Conservation (phyloP, 1,140 invertebrate species). For the Paralvinella palmiformis region DNA sequence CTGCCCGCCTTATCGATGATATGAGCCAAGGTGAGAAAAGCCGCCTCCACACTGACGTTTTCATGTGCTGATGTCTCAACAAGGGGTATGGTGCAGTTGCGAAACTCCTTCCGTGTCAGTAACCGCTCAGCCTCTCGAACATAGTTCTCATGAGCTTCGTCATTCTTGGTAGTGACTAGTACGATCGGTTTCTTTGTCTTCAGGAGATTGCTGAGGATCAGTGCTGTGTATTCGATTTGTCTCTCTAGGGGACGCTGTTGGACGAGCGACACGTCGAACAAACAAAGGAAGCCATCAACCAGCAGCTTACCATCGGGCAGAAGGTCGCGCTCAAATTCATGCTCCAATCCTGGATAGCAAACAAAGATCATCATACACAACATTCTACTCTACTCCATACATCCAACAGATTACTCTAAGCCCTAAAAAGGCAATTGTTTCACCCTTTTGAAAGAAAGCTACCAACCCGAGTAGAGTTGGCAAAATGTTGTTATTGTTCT, state of each 20-base stretch:
- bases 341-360: constrained; percentile 50
- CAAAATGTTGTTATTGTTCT: too few species aligned
- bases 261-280: constrained; percentile 88
- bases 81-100: constrained; percentile 73
- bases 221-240: constrained; percentile 45
- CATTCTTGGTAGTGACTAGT: constrained; percentile 92
- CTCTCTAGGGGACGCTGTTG: constrained; percentile 70
- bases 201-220: constrained; percentile 40
- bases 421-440: too few species aligned
- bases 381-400: too few species aligned
- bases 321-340: constrained; percentile 90
- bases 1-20: constrained; percentile 81
- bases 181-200: constrained; percentile 86
- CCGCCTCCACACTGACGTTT: constrained; percentile 92
- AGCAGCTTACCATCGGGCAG: constrained; percentile 87
- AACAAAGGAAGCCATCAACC: constrained; percentile 92
- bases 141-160: constrained; percentile 82
- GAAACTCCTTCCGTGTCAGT: constrained; percentile 85
- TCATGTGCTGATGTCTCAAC: constrained; percentile 94
- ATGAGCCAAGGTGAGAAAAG: constrained; percentile 87
- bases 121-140: constrained; percentile 84
- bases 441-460: too few species aligned
- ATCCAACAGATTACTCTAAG: too few species aligned
- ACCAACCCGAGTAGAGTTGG: too few species aligned
- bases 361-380: not conserved